Conservation (phyloP, 1,140 invertebrate genomes). For the Trichonephila clavipes region DNA sequence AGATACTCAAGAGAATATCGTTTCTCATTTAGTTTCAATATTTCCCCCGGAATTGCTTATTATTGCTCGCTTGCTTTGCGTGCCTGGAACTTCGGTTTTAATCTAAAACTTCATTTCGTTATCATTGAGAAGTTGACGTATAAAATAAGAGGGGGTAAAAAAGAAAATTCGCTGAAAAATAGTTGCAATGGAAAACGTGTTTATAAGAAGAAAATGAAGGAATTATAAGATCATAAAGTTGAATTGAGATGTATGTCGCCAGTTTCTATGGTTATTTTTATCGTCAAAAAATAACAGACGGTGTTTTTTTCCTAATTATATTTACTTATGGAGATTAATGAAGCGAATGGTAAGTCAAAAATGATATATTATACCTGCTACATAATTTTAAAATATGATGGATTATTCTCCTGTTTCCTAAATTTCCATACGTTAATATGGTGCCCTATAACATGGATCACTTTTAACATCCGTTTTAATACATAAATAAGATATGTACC, state of each 20-base stretch:
- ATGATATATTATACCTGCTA: no score
- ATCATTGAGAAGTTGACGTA: neutral
- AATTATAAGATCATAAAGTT: conserved; percentile 13
- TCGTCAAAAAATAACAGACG: neutral
- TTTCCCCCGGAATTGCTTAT: neutral
- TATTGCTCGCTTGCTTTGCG: neutral
- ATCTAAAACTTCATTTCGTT: conserved; percentile 28
- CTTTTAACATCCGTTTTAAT: no score
- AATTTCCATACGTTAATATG: no score
- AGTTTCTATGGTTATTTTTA: conserved; percentile 12
- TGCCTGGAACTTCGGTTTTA: neutral
- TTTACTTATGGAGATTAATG: neutral
- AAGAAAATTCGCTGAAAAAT: neutral
- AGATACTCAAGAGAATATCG: neutral
- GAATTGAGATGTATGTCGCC: neutral
- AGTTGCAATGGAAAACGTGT: neutral
- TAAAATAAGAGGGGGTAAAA: neutral
- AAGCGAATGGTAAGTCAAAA: no score
- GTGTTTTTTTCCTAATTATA: neutral
- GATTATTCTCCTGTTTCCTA: no score
- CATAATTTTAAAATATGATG: no score
- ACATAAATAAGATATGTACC: no score
- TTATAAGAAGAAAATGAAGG: neutral
- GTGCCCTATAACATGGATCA: no score
- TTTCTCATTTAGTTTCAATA: conserved; percentile 3